Evolutionary conservation across 1,140 invertebrate species (phyloP).

Genomic region (Scaptomyza montana): DNA sequence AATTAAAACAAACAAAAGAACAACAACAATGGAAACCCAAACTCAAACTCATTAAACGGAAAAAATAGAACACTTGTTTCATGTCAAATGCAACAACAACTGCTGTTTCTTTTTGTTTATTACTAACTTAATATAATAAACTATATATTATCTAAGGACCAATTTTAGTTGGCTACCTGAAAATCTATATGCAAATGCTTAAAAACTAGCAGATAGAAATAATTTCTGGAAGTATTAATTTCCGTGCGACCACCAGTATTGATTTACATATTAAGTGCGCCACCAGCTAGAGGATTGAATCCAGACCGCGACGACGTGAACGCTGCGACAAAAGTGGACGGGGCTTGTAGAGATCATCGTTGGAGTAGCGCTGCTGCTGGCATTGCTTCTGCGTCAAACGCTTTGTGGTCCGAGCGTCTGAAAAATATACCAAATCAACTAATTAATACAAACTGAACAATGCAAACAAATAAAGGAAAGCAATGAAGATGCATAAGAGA

Average conservation of each 20-base stretch:
- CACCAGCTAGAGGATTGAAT: slow-evolving; percentile 63
- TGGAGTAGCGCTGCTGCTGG: slow-evolving; percentile 86
- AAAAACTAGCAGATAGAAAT: background rate
- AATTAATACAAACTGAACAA: background rate
- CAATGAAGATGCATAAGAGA: background rate
- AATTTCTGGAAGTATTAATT: too few species aligned
- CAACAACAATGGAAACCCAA: slow-evolving; percentile 10
- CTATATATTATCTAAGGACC: background rate
- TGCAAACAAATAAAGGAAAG: background rate
- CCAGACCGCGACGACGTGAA: slow-evolving; percentile 73
- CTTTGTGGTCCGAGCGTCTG: slow-evolving; percentile 45
- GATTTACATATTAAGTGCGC: background rate
- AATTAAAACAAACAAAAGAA: slow-evolving; percentile 47
- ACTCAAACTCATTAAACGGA: slow-evolving; percentile 4
- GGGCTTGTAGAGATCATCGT: slow-evolving; percentile 89
- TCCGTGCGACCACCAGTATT: too few species aligned
- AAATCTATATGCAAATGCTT: background rate
- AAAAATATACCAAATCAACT: slow-evolving; percentile 4
- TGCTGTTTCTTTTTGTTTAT: slow-evolving; percentile 39
- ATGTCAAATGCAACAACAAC: slow-evolving; percentile 70
- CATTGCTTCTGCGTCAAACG: slow-evolving; percentile 65
- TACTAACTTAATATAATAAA: background rate
- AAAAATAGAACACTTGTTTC: slow-evolving; percentile 30
- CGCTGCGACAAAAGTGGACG: slow-evolving; percentile 84
- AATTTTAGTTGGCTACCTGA: background rate